Percentiles rank a stretch among this genome's conserved stretches.
Evolutionary conservation across 2,113 vertebrate species (phyloP).

Genomic region (Barbus barbus): DNA sequence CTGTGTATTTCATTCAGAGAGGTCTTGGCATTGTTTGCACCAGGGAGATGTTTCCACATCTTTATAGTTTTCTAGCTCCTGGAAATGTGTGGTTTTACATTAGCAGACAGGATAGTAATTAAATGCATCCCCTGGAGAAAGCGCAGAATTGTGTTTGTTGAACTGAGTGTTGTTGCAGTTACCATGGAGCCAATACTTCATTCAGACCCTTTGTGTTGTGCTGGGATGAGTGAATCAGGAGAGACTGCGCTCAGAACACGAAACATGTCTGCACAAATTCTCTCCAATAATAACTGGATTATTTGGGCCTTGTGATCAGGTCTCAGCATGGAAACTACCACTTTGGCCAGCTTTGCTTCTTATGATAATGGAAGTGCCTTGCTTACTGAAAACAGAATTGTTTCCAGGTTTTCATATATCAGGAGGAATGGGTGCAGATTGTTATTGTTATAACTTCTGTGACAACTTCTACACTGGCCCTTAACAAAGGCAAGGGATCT

Average conservation of each 20-base stretch:
- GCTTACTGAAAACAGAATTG: conserved; percentile 9
- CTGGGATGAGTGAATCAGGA: neutral
- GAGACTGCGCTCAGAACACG: neutral
- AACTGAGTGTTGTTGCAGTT: no score
- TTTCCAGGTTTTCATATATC: neutral
- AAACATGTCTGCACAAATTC: conserved; percentile 21
- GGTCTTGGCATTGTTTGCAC: conserved; percentile 66
- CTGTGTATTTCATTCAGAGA: conserved; percentile 76
- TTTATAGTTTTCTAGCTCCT: conserved; percentile 57
- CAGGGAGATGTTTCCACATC: conserved; percentile 50
- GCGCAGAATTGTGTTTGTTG: conserved; percentile 49
- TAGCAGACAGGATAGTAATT: conserved; percentile 64
- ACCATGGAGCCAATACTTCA: neutral
- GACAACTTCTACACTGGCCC: neutral
- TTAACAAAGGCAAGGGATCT: neutral
- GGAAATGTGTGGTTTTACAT: conserved; percentile 56
- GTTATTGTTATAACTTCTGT: conserved; percentile 6
- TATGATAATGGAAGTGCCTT: conserved; percentile 9
- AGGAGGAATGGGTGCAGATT: neutral
- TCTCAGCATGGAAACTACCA: conserved; percentile 4
- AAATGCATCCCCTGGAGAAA: neutral
- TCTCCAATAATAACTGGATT: conserved; percentile 13
- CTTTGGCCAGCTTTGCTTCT: neutral
- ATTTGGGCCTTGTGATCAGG: neutral
- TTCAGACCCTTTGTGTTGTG: neutral